Evolutionary conservation across 2,888 invertebrate species (phyloP).

Genomic region (Trilocha varians): DNA sequence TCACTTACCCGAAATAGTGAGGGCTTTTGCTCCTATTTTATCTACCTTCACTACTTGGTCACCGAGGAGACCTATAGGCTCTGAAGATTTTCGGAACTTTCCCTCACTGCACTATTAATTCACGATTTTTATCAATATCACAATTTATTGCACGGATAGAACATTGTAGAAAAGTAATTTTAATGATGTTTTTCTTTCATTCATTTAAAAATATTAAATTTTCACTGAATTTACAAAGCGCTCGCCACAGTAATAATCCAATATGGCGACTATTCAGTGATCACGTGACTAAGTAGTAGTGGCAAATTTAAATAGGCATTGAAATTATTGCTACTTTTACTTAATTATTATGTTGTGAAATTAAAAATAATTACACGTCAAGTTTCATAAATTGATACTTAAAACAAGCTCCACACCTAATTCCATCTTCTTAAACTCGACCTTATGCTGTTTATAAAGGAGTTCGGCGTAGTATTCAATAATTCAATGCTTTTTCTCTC

Average conservation of each 20-base stretch:
- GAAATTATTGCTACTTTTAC: no score
- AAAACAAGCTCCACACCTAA: no score
- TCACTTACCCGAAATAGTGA: background rate
- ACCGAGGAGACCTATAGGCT: background rate
- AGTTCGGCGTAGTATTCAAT: no score
- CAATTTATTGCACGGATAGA: background rate
- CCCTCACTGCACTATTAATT: background rate
- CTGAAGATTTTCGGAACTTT: background rate
- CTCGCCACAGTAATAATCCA: constrained; percentile 44
- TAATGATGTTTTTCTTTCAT: constrained; percentile 18
- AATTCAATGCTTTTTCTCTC: no score
- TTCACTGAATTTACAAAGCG: constrained; percentile 35
- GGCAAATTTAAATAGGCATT: background rate
- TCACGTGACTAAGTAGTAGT: constrained; percentile 36
- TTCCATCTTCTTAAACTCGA: no score
- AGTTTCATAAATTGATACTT: no score
- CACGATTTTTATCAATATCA: background rate
- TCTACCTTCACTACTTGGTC: background rate
- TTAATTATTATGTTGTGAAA: no score
- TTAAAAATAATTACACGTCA: no score
- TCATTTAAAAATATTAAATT: constrained; percentile 29
- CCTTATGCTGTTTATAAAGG: no score
- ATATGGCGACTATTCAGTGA: constrained; percentile 46
- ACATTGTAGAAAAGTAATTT: background rate
- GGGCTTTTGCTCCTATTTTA: background rate